phyloP scores from a whole-genome alignment of 2,888 invertebrate genomes.

The Sphaerophoria taeniata region DNA sequence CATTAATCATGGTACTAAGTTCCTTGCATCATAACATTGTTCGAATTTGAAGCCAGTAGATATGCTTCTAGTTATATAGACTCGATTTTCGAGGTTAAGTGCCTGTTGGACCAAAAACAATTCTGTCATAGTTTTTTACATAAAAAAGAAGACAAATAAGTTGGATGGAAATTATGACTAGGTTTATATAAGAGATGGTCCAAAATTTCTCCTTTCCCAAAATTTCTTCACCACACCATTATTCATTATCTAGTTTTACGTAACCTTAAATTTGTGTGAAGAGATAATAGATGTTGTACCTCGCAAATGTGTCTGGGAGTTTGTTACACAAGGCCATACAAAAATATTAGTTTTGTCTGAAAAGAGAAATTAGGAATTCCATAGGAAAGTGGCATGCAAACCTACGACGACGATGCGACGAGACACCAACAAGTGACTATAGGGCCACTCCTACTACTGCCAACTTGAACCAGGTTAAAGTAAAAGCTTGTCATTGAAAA shows the following conservation, averaged over 20 bases:
- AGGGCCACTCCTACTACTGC: conserved; percentile 20
- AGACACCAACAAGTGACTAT: neutral
- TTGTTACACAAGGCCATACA: neutral
- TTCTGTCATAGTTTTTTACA: too few relatives aligned
- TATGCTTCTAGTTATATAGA: too few relatives aligned
- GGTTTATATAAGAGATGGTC: too few relatives aligned
- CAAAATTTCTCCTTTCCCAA: neutral
- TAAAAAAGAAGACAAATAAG: too few relatives aligned
- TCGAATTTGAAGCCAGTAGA: too few relatives aligned
- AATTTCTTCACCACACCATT: neutral
- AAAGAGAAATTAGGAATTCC: conserved; percentile 30
- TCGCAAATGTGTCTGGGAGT: neutral
- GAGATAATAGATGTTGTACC: neutral
- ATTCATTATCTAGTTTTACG: neutral
- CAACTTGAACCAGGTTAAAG: conserved; percentile 10
- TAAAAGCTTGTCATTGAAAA: conserved; percentile 27
- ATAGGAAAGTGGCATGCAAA: conserved; percentile 7
- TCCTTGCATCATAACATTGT: too few relatives aligned
- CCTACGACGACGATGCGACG: neutral
- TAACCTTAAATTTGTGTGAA: neutral
- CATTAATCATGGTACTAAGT: too few relatives aligned
- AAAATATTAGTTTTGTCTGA: neutral
- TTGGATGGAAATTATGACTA: too few relatives aligned
- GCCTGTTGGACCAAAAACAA: too few relatives aligned
- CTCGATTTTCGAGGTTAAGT: too few relatives aligned